phyloP scores from a whole-genome alignment of 2,797 vertebrate genomes.

The Sebastes matsubarae region DNA sequence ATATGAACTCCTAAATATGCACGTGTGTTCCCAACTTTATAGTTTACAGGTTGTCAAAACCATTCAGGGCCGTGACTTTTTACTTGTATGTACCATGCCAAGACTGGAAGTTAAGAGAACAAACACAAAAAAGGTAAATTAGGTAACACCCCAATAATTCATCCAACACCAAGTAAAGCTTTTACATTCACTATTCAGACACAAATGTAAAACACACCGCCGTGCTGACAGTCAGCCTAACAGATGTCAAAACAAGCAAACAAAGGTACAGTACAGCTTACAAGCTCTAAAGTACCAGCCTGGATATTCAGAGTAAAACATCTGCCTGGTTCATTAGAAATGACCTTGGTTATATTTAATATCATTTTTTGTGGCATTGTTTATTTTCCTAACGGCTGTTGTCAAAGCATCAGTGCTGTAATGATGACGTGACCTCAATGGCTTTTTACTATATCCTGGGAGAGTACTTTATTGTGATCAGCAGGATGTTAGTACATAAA shows the following conservation, averaged over 20 bases:
- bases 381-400: conserved; percentile 25
- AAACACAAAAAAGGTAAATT: too few relatives aligned
- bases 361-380: conserved; percentile 4
- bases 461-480: conserved; percentile 23
- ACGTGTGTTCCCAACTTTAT: neutral
- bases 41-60: neutral
- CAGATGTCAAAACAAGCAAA: neutral
- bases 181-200: neutral
- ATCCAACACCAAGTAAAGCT: neutral
- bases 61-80: neutral
- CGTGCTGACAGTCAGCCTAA: neutral
- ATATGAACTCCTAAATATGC: neutral
- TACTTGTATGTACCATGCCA: too few relatives aligned
- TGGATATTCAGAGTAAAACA: neutral
- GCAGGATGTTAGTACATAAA: neutral
- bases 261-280: neutral
- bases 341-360: conserved; percentile 28
- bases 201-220: neutral
- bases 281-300: neutral
- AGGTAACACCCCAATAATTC: too few relatives aligned
- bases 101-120: too few relatives aligned
- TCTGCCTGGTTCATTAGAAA: conserved; percentile 8
- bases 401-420: conserved; percentile 33
- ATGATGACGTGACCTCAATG: conserved; percentile 35
- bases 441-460: neutral